Evolutionary conservation across 2,888 invertebrate genomes (phyloP), one percentile per base, ranked within the genome.

Genomic region (Lochmaea capreae): DNA sequence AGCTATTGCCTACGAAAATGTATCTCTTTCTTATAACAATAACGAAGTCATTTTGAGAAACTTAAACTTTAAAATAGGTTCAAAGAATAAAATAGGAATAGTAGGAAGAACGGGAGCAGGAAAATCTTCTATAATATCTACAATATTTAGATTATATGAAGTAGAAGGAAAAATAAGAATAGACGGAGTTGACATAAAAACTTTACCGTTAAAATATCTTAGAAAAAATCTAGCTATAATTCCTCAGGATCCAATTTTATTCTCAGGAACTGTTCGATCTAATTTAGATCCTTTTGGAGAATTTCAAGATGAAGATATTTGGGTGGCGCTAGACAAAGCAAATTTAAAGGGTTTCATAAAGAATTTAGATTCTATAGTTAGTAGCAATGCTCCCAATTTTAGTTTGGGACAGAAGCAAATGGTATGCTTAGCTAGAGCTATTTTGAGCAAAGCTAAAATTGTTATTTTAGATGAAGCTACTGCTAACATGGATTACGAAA

Each of bases 271-370:
- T 10, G 90, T 97, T 88, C 89, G 97, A 2, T 92, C 92, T 82
- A 97, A 97, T 88, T 89, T 97, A 70, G 97, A 97, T 88, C 97
- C 97, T 2, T 95, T 95, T 84, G 91, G 92, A 72, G 91, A 92
- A 81, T 93, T 93, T 83, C 89, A 90, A 0, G 97, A 97, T 81
- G 90, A 90, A 14, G 90, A 93, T 72, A 86, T 97, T 1, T 97
- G 97, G 97, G 89, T 90, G 74, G 95, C 94, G 0, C 87, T 97
- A 33, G 94, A 95, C 78, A 94, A 76, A 61, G 72, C 70, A 8
- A 92, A 93, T 81, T 83, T 96, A 61, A 95, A 95, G 82, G 90
- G 91, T 63, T 89, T 90, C 0, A 90, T 95, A 54, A 85, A 87
- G 73, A 92, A 88, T 54, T 87, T 95, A 42, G 91, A 91, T 10